phyloP scores from a whole-genome alignment of 2,797 vertebrate genomes.

The Malurus leucopterus region DNA sequence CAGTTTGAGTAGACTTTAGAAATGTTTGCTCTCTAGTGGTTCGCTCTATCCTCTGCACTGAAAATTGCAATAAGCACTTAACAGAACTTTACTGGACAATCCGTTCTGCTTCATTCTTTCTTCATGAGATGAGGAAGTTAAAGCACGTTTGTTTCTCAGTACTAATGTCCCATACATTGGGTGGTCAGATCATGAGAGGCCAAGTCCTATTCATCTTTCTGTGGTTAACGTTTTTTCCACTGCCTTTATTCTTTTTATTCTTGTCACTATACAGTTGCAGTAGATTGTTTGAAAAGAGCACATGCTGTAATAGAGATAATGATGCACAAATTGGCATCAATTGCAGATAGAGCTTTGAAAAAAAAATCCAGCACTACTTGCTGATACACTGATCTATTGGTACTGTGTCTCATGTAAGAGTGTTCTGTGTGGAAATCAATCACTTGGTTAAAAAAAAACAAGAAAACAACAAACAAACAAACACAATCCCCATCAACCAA shows the following conservation, averaged over 20 bases:
- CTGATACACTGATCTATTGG: not conserved
- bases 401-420: not conserved
- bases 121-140: not conserved
- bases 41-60: not conserved
- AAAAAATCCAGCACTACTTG: not conserved
- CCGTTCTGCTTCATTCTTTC: slow-evolving; percentile 20
- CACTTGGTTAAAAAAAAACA: not conserved
- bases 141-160: not conserved
- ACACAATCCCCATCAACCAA: not conserved
- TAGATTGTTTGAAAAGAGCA: not conserved
- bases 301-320: not conserved
- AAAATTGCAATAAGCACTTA: not conserved
- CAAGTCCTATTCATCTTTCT: not conserved
- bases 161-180: not conserved
- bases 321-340: not conserved
- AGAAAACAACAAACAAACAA: not conserved
- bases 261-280: not conserved
- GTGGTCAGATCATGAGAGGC: not conserved
- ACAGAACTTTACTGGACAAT: not conserved
- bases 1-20: not conserved
- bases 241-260: not conserved
- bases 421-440: not conserved
- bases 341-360: not conserved
- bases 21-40: not conserved
- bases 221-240: not conserved